These are phyloP conservation scores for Sebastes fasciatus DNA, from an alignment of 2,113 vertebrate species.

Conservation along the genomic window DNA sequence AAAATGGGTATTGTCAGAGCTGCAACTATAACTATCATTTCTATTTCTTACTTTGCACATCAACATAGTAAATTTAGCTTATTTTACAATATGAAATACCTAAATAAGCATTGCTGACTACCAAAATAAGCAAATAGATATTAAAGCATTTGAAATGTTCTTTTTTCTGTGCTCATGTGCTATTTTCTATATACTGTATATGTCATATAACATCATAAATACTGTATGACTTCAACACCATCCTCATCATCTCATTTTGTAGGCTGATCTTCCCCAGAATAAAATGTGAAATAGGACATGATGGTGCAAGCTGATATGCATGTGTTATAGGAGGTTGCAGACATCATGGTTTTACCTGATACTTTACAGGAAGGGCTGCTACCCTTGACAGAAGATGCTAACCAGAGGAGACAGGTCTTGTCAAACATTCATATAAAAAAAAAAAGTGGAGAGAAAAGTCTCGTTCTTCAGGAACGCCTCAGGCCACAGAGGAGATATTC, in stretches of 20 bases:
- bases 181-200: background rate
- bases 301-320: conserved; percentile 24
- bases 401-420: conserved; percentile 53
- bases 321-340: conserved; percentile 13
- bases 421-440: conserved; percentile 59
- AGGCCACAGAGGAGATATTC: conserved; percentile 21
- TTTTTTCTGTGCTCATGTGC: background rate
- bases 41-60: background rate
- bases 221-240: background rate
- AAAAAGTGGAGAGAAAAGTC: conserved; percentile 36
- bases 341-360: conserved; percentile 41
- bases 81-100: background rate
- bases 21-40: background rate
- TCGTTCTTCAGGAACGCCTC: conserved; percentile 29
- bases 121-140: background rate
- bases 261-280: conserved; percentile 3
- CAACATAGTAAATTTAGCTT: background rate
- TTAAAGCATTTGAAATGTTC: background rate
- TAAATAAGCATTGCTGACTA: background rate
- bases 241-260: background rate
- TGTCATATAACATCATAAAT: background rate
- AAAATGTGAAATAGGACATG: conserved; percentile 16
- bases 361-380: conserved; percentile 10
- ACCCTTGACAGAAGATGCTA: conserved; percentile 34
- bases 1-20: conserved; percentile 14